These are phyloP conservation scores for Oreohelix idahoensis DNA, from an alignment of 1,140 invertebrate genomes.

Conservation along the genomic window DNA sequence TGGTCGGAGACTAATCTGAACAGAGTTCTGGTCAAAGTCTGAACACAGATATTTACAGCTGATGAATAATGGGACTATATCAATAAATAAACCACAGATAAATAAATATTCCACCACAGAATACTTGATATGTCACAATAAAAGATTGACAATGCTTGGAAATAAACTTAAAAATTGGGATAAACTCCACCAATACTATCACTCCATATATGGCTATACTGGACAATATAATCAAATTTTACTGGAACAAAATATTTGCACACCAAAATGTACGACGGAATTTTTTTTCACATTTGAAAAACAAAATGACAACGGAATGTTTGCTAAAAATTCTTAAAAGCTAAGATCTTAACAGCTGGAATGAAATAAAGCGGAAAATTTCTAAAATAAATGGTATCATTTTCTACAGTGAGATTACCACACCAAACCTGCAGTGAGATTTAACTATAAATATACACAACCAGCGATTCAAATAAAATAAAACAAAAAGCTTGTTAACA, in stretches of 20 bases:
- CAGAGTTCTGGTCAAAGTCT: background rate
- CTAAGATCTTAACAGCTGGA: background rate
- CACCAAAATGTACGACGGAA: background rate
- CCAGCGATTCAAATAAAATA: too few species aligned
- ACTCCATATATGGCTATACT: background rate
- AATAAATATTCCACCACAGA: conserved; percentile 19
- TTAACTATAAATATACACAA: too few species aligned
- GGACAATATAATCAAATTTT: background rate
- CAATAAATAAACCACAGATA: conserved; percentile 10
- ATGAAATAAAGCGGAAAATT: background rate
- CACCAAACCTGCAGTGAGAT: too few species aligned
- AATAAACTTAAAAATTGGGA: background rate
- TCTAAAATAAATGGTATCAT: too few species aligned
- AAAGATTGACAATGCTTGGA: conserved; percentile 11
- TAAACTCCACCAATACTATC: conserved; percentile 6
- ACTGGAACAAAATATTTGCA: conserved; percentile 15
- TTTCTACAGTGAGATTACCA: too few species aligned
- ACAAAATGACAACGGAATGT: background rate
- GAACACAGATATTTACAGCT: conserved; percentile 2
- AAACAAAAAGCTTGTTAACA: too few species aligned
- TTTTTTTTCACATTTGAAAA: background rate
- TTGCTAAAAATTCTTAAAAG: background rate
- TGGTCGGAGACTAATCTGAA: background rate
- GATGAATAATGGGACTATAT: background rate
- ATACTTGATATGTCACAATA: conserved; percentile 21